Evolutionary conservation across 2,797 vertebrate species (phyloP).

Genomic region (Cyprinella venusta): DNA sequence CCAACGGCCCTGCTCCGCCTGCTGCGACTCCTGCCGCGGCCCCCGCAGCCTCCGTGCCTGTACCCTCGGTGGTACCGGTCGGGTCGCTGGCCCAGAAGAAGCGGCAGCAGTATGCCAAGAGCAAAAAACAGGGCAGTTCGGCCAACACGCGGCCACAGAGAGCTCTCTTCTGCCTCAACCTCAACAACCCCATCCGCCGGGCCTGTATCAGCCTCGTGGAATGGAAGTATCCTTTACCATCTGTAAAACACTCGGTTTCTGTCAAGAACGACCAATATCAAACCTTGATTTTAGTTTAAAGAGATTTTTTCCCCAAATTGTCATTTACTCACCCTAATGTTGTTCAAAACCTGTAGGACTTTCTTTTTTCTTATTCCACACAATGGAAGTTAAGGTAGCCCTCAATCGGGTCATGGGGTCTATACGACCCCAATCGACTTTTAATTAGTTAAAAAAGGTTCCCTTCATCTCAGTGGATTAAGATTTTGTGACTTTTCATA

Average conservation of each 20-base stretch:
- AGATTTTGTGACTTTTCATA: too few relatives aligned
- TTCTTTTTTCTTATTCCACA: not conserved
- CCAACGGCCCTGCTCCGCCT: slow-evolving; percentile 83
- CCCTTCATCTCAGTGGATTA: too few relatives aligned
- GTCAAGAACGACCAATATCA: not conserved
- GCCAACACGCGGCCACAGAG: slow-evolving; percentile 93
- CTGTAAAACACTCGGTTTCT: slow-evolving; percentile 7
- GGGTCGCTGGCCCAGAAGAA: slow-evolving; percentile 98
- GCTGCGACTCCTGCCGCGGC: slow-evolving; percentile 80
- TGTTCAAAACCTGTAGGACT: not conserved
- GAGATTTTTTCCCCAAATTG: not conserved
- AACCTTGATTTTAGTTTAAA: not conserved
- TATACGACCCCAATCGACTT: too few relatives aligned
- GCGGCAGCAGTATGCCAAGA: slow-evolving; percentile 98
- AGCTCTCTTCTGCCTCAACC: slow-evolving; percentile 97
- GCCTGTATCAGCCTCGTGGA: slow-evolving; percentile 99
- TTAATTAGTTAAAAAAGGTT: too few relatives aligned
- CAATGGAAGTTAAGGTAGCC: too few relatives aligned
- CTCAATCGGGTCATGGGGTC: too few relatives aligned
- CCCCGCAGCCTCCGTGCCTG: slow-evolving; percentile 69
- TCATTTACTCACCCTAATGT: not conserved
- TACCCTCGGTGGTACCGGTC: slow-evolving; percentile 80
- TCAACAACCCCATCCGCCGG: slow-evolving; percentile 98
- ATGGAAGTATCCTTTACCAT: slow-evolving; percentile 98
- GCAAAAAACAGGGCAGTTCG: slow-evolving; percentile 97